Percentiles rank a stretch among this genome's conserved stretches.
Evolutionary conservation across 2,113 vertebrate species (phyloP).

Genomic region (Clarias magur): DNA sequence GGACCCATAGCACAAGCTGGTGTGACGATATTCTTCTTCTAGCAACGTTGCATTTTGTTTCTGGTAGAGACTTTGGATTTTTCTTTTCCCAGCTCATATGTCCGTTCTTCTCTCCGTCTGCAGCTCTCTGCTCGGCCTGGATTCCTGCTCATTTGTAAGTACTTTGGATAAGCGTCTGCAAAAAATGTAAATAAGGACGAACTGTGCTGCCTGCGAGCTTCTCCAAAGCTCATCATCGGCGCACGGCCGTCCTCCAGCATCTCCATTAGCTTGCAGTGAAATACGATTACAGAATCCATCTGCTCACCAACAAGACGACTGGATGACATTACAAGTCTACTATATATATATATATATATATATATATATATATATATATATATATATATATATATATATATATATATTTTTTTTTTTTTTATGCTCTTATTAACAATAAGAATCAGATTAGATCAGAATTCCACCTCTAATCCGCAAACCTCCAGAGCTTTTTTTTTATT

Average conservation of each 20-base stretch:
- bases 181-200: slow-evolving; percentile 21
- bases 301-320: not conserved
- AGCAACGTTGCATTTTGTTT: not conserved
- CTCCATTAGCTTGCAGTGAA: not conserved
- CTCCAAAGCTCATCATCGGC: not conserved
- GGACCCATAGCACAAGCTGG: not conserved
- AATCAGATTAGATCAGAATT: not conserved
- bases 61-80: slow-evolving; percentile 7
- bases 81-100: not conserved
- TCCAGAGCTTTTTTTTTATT: no score
- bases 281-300: not conserved
- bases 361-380: no score
- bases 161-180: slow-evolving; percentile 5
- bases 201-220: not conserved
- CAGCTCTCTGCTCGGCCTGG: not conserved
- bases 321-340: not conserved
- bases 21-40: not conserved
- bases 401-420: no score
- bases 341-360: no score
- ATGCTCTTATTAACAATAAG: not conserved
- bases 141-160: slow-evolving; percentile 6
- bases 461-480: not conserved
- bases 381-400: no score
- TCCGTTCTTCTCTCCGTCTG: not conserved
- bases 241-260: not conserved